Evolutionary conservation across 35 echinoderm and acorn worm species (phyloP), one percentile per base, ranked within the genome.

Genomic region (Ptychodera flava): DNA sequence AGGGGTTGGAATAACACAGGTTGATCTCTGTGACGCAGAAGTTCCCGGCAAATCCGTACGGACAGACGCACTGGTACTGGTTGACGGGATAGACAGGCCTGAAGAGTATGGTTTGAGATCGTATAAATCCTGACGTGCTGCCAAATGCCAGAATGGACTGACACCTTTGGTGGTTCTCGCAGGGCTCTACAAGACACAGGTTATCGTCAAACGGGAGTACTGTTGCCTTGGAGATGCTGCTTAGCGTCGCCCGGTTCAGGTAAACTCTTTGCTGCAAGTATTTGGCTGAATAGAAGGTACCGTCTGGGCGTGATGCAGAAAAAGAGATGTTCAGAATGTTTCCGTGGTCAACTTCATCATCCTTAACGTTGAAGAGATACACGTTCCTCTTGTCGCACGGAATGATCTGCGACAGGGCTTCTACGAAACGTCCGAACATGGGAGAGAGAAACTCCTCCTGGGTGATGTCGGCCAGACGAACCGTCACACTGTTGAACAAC

Each of bases 1-100:
- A 99, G 14, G 96, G 96, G 64, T 99, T 88, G 34, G 96, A 92
- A 86, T 99, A 99, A 90, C 96, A 99, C 36, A 92, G 94, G 90
- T 99, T 99, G 88, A 99, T 92, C 78, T 99, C 92, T 27, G 96
- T 99, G 35, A 84, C 92, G 36, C 96, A 99, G 77, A 92, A 99
- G 81, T 99, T 99, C 28, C 96, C 96, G 37, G 96, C 84, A 78
- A 99, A 99, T 34, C 96, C 96, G 30, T 89, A 85, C 16, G 96
- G 96, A 85, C 96, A 99, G 53, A 94, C 96, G 36, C 96, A 99
- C 33, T 90, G 94, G 88, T 99, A 93, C 36, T 92, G 83, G 32
- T 81, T 90, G 85, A 92, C 96, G 0, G 96, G 96, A 79, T 99
- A 93, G 15, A 99, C 93, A 78, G 96, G 90, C 38, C 96, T 90